Conservation (phyloP, 2,113 vertebrate genomes). For the Alouatta palliata region DNA sequence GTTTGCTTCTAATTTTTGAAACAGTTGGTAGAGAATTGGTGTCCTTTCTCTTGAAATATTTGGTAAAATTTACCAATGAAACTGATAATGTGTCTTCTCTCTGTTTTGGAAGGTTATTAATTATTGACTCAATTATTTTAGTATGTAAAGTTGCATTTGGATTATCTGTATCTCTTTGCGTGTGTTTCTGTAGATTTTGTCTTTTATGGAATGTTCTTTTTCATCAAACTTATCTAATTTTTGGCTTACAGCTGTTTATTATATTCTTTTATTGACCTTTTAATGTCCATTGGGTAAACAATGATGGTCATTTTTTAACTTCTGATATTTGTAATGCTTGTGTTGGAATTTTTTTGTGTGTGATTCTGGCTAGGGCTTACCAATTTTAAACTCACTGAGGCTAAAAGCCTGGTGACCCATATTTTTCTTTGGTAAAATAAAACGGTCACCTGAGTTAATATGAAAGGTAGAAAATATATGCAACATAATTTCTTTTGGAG, state of each 20-base stretch:
- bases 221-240: neutral
- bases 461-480: neutral
- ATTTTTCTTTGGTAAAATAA: slow-evolving; percentile 1
- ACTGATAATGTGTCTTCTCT: neutral
- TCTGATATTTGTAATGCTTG: neutral
- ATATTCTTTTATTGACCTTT: neutral
- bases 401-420: neutral
- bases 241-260: neutral
- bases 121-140: neutral
- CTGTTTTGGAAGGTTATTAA: neutral
- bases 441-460: neutral
- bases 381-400: neutral
- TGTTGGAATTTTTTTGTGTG: neutral
- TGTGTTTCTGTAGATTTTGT: neutral
- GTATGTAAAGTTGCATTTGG: neutral
- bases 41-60: neutral
- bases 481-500: neutral
- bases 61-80: neutral
- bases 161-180: neutral
- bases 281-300: neutral
- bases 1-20: neutral
- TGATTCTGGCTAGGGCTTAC: neutral
- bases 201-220: neutral
- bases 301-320: neutral
- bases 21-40: neutral